Evolutionary conservation across 1,140 invertebrate species (phyloP).

Genomic region (Delia radicum): DNA sequence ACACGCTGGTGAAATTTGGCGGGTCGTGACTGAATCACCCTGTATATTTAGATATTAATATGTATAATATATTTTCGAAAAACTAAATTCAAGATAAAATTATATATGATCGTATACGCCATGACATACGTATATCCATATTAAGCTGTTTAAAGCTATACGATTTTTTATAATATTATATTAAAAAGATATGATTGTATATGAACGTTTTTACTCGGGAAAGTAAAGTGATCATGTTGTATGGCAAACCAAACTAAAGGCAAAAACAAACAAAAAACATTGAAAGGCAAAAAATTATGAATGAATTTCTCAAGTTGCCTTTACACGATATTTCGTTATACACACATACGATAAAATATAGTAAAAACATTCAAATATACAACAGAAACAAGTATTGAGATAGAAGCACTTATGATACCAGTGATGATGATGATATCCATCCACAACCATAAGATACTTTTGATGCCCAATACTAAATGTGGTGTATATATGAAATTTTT

Average conservation of each 20-base stretch:
- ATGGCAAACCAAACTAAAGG: neutral
- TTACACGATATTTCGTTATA: conserved; percentile 19
- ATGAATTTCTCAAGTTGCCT: conserved; percentile 21
- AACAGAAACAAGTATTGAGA: neutral
- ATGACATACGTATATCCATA: too few relatives aligned
- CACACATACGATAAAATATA: neutral
- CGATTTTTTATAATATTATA: too few relatives aligned
- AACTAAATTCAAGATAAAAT: too few relatives aligned
- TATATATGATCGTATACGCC: too few relatives aligned
- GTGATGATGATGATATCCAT: conserved; percentile 12
- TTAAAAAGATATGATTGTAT: too few relatives aligned
- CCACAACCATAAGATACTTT: conserved; percentile 11
- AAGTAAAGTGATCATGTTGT: conserved; percentile 7
- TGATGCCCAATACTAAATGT: conserved; percentile 3
- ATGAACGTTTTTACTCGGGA: too few relatives aligned
- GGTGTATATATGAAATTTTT: too few relatives aligned
- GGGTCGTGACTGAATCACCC: too few relatives aligned
- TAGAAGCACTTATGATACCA: neutral
- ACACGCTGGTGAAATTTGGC: too few relatives aligned
- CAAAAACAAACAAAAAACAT: neutral
- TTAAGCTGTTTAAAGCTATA: too few relatives aligned
- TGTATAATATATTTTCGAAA: too few relatives aligned
- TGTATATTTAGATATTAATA: too few relatives aligned
- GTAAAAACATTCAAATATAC: neutral
- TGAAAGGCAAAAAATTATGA: conserved; percentile 6